These are phyloP conservation scores for Hirtodrosophila histrioides DNA, from an alignment of 2,888 invertebrate genomes.

Conservation along the genomic window DNA sequence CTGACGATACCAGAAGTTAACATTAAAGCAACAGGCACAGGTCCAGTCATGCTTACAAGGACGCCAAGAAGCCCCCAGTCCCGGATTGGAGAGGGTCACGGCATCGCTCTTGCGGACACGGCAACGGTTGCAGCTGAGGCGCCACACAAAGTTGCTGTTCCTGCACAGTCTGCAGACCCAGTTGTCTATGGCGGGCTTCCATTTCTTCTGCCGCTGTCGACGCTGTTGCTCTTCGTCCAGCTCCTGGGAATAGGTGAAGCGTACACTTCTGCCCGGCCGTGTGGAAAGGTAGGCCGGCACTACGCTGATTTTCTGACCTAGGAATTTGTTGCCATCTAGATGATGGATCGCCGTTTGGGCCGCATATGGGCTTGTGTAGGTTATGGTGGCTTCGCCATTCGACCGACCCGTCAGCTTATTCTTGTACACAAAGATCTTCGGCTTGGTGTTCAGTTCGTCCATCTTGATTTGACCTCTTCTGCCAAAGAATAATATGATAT, in stretches of 20 bases:
- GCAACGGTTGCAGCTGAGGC: conserved; percentile 63
- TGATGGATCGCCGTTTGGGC: conserved; percentile 60
- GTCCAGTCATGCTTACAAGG: conserved; percentile 53
- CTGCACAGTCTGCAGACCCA: conserved; percentile 59
- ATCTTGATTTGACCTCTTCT: conserved; percentile 50
- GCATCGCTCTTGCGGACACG: conserved; percentile 36
- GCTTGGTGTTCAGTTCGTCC: conserved; percentile 53
- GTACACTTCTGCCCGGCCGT: conserved; percentile 48
- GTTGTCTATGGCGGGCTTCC: conserved; percentile 69
- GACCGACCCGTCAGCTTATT: conserved; percentile 66
- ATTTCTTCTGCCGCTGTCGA: conserved; percentile 48
- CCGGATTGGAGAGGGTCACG: neutral
- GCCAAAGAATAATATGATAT: conserved; percentile 60
- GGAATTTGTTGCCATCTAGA: conserved; percentile 50
- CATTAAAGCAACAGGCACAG: conserved; percentile 54
- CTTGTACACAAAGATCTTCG: conserved; percentile 71
- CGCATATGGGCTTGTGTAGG: conserved; percentile 48
- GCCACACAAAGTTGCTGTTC: conserved; percentile 72
- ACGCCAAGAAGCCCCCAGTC: conserved; percentile 17
- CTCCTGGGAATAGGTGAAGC: conserved; percentile 50
- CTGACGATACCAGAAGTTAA: conserved; percentile 64
- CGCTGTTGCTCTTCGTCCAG: conserved; percentile 27
- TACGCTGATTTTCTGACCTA: conserved; percentile 54
- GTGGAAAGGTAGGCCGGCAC: conserved; percentile 65
- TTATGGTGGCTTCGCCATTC: conserved; percentile 70